phyloP scores from a whole-genome alignment of 2,888 invertebrate genomes.

The Eueremaeus valkanovi region DNA sequence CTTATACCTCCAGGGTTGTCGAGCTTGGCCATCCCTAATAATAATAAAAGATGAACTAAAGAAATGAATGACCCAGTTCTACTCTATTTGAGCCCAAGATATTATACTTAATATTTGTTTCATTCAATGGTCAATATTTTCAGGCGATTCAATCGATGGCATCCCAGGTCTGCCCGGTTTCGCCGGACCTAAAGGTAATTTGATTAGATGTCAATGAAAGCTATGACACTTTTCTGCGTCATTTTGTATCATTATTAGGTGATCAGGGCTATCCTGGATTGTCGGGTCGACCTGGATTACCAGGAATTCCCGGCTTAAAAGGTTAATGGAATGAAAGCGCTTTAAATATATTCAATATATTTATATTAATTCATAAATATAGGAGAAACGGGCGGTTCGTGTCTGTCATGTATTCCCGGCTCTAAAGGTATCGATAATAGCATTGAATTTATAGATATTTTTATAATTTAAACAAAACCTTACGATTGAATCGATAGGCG shows the following conservation, averaged over 20 bases:
- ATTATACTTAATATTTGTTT: too few species aligned
- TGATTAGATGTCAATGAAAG: too few species aligned
- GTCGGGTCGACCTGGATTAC: slow-evolving; percentile 61
- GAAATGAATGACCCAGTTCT: too few species aligned
- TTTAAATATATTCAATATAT: not conserved
- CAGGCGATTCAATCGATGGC: slow-evolving; percentile 46
- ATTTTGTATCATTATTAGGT: slow-evolving; percentile 54
- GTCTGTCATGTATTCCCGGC: slow-evolving; percentile 44
- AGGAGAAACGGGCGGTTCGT: slow-evolving; percentile 46
- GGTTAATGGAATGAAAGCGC: slow-evolving; percentile 58
- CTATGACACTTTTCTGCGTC: not conserved
- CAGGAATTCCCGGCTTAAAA: slow-evolving; percentile 47
- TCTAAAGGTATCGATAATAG: slow-evolving; percentile 37
- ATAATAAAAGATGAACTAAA: too few species aligned
- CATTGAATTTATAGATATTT: not conserved
- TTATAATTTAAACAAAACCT: not conserved
- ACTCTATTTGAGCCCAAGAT: not conserved
- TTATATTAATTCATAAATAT: not conserved
- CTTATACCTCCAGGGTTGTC: too few species aligned
- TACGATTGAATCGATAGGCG: not conserved
- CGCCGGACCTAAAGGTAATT: slow-evolving; percentile 68
- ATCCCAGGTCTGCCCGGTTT: slow-evolving; percentile 65
- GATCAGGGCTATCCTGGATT: slow-evolving; percentile 71
- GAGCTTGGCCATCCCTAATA: too few species aligned
- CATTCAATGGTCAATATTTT: not conserved